These are phyloP conservation scores for Platyrinchus mystaceus DNA, from an alignment of 2,797 vertebrate genomes.

Conservation along the genomic window DNA sequence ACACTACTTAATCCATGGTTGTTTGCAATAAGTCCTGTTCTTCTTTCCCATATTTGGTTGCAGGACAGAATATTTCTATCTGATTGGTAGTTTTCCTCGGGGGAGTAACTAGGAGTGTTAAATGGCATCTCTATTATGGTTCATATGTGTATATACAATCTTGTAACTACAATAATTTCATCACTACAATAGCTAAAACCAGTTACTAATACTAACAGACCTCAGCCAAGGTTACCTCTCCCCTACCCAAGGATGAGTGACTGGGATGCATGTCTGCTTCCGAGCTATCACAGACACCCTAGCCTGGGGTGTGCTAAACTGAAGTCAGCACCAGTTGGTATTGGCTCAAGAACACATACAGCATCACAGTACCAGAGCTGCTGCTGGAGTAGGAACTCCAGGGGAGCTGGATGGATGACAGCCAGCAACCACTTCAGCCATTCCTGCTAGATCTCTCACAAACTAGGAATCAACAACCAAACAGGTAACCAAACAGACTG, in stretches of 20 bases:
- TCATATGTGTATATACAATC: not conserved
- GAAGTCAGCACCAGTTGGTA: not conserved
- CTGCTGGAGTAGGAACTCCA: not conserved
- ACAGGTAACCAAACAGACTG: not conserved
- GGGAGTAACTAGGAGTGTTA: not conserved
- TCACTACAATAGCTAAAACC: not conserved
- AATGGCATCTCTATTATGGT: not conserved
- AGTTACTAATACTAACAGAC: not conserved
- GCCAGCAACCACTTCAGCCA: not conserved
- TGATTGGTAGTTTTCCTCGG: slow-evolving; percentile 45
- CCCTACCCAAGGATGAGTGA: not conserved
- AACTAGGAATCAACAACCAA: not conserved
- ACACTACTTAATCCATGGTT: not conserved
- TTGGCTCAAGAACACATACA: not conserved
- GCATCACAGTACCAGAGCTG: not conserved
- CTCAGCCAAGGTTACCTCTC: not conserved
- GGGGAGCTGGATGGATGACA: not conserved
- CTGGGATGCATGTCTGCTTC: not conserved
- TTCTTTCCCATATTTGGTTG: slow-evolving; percentile 61
- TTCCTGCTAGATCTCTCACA: not conserved
- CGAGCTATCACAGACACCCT: rapidly evolving
- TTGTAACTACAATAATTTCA: slow-evolving; percentile 20
- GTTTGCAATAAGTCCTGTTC: not conserved
- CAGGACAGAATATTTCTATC: slow-evolving; percentile 21
- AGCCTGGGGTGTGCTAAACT: not conserved